Conservation (phyloP, 2,113 vertebrate species). For the Eulemur rufifrons region DNA sequence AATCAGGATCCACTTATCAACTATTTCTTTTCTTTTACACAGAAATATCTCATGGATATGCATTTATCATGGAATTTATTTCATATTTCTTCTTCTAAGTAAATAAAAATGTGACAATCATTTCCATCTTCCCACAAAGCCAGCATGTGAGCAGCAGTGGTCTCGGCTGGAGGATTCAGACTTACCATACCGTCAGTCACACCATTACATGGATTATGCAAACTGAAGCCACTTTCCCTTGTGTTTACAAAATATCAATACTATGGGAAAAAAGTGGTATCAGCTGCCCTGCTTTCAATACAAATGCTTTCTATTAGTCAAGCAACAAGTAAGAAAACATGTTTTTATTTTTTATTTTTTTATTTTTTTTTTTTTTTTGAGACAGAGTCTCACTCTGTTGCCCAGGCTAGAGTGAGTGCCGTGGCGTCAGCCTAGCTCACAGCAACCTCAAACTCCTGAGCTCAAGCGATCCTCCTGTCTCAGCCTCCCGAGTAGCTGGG, state of each 20-base stretch:
- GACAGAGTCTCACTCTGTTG: no score
- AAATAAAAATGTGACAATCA: conserved; percentile 58
- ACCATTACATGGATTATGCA: not conserved
- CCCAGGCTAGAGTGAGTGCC: no score
- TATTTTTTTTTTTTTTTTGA: no score
- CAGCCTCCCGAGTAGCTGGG: no score
- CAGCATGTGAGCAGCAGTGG: not conserved
- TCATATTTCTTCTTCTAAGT: conserved; percentile 40
- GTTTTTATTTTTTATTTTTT: no score
- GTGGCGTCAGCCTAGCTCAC: no score
- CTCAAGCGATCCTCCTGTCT: no score
- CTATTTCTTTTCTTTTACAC: conserved; percentile 37
- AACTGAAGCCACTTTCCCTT: not conserved
- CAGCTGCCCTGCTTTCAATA: not conserved
- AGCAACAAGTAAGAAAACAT: conserved; percentile 13
- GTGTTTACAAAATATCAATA: conserved; percentile 27
- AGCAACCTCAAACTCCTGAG: no score
- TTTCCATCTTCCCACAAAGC: conserved; percentile 43
- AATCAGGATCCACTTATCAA: conserved; percentile 42
- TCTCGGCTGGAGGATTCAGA: not conserved
- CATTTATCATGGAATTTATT: conserved; percentile 40
- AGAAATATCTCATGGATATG: conserved; percentile 6
- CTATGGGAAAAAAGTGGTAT: conserved; percentile 19
- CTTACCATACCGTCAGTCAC: not conserved
- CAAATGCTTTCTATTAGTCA: conserved; percentile 36